Percentiles rank a stretch among this genome's conserved stretches.
Evolutionary conservation across 2,797 vertebrate genomes (phyloP).

Genomic region (Rousettus madagascariensis): DNA sequence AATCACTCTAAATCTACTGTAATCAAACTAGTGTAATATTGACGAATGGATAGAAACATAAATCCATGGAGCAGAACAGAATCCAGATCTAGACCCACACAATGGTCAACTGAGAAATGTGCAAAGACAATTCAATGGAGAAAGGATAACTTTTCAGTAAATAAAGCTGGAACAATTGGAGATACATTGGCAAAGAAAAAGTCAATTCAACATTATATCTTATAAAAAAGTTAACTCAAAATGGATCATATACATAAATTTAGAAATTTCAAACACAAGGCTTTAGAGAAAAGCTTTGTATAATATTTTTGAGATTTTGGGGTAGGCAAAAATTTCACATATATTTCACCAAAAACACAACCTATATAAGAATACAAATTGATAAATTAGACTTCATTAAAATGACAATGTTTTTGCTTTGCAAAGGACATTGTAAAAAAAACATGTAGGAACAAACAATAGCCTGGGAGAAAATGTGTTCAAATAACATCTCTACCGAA

Average conservation of each 20-base stretch:
- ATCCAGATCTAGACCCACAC: neutral
- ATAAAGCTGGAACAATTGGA: neutral
- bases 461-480: neutral
- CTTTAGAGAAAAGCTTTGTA: neutral
- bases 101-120: neutral
- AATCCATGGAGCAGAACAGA: neutral
- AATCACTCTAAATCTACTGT: neutral
- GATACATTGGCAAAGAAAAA: neutral
- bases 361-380: neutral
- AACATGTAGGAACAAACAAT: neutral
- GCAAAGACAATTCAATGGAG: neutral
- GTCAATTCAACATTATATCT: neutral
- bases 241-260: neutral
- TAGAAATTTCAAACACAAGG: conserved; percentile 23
- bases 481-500: neutral
- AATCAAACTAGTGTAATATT: neutral
- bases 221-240: neutral
- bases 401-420: neutral
- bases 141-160: neutral
- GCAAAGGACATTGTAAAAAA: neutral
- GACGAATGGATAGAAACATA: neutral
- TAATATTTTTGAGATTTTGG: neutral
- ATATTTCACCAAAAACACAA: neutral
- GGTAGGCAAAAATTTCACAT: neutral
- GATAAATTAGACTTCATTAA: neutral